Base-by-base conservation (phyloP, 2,797 vertebrate species). In the Tenualosa thibaudeaui region DNA sequence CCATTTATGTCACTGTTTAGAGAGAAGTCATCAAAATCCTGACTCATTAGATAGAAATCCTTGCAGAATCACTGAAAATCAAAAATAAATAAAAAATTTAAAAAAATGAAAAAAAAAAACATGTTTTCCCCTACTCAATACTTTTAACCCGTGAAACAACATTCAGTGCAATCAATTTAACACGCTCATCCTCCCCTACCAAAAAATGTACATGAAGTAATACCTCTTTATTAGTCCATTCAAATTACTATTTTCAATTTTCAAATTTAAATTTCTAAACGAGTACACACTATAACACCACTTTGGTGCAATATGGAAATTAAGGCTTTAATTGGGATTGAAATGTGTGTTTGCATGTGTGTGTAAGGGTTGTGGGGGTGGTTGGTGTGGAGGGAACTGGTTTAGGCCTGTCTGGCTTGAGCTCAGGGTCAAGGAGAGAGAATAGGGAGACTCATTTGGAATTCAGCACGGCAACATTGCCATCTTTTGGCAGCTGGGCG, bases 401-500 rank as follows among this genome's bases (percentile, higher is more conserved):
- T 17, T 78, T 78, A 17, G 71, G 71, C 40, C 71, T 78, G 40
- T 31, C 65, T 71, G 12, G 2, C 4, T 40, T 15, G 12, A 71
- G 65, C 65, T 26, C 43, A 82, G 82, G 86, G 82, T 84, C 53
- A 83, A 46, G 6, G 82, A 60, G 46, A 31, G 49, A 84, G 54
- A 54, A 88, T 68, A 43, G 82, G 88, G 26, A 91, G 88, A 83
- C 89, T 91, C 90, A 91, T 91, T 94, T 93, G 87, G 86, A 93
- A 93, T 95, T 95, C 93, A 93, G 93, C 90, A 95, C 93, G 94
- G 94, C 95, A 96, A 96, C 95, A 96, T 94, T 96, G 95, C 95
- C 95, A 95, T 95, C 95, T 96, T 95, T 95, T 96, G 95, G 95
- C 89, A 92, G 93, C 86, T 89, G 83, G 81, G 91, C 90, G 92